Base-by-base conservation (phyloP, 2,888 invertebrate species). In the Drosophila siamana region DNA sequence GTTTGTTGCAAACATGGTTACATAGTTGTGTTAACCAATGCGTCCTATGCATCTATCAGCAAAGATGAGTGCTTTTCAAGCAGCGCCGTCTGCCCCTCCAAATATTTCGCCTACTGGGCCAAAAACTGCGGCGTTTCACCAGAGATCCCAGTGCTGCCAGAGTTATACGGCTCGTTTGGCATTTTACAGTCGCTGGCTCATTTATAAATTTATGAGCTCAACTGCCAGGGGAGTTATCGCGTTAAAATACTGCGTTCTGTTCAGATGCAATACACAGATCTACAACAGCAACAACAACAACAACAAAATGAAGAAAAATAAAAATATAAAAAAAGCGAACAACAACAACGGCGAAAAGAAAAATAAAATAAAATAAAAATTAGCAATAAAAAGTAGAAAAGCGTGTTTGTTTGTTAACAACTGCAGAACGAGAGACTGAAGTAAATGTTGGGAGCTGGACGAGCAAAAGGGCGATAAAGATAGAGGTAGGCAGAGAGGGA, bases 361-460 rank as follows among this genome's bases (percentile, higher is more conserved):
- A 44, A 46, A 26, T 43, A 61, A 60, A 67, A 85, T 70, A 81
- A 85, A 85, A 87, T 82, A 80, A 83, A 89, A 87, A 87, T 87
- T 87, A 89, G 86, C 81, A 89, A 88, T 88, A 89, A 87, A 83
- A 89, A 87, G 86, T 87, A 87, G 86, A 89, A 87, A 87, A 89
- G 86, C 89, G 69, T 87, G 86, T 87, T 89, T 81, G 81, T 83
- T 79, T 87, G 83, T 83, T 86, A 86, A 86, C 84, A 87, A 83
- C 75, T 76, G 86, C 78, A 80, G 68, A 60, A 40, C 63, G 63
- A 63, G 63, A 70, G 68, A 59, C 47, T 30, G 40, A 8, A 62
- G 63, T 16, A 60, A 38, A 51, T 43, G 28, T 30, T 57, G 46
- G 36, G 40, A 57, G 46, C 54, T 22, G 62, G n/a, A 36, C 33